A percentile compares a stretch with the other conserved stretches of the same genome.
phyloP scores from a whole-genome alignment of 2,888 invertebrate species.

The Cephus sareptanus region DNA sequence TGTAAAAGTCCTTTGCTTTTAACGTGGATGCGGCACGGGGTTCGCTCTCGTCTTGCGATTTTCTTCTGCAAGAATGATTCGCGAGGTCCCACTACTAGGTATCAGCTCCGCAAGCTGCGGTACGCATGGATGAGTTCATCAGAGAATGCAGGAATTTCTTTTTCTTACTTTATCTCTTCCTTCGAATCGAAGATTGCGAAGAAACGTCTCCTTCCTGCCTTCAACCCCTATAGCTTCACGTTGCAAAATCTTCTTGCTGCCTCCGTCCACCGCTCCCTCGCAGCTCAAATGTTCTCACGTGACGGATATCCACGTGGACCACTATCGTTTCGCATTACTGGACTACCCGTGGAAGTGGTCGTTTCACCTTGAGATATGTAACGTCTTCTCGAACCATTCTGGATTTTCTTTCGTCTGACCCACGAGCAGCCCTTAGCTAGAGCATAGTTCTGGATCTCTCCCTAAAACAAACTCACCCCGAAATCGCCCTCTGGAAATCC shows the following conservation, averaged over 20 bases:
- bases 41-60: background rate
- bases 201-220: background rate
- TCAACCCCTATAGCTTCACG: background rate
- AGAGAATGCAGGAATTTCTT: background rate
- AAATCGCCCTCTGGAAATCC: conserved; percentile 26
- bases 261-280: background rate
- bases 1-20: conserved; percentile 43
- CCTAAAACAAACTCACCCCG: background rate
- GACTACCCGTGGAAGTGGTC: background rate
- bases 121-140: background rate
- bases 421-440: background rate
- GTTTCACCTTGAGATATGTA: background rate
- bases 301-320: background rate
- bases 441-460: background rate
- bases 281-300: background rate
- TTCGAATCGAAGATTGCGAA: background rate
- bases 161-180: background rate
- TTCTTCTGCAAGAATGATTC: background rate
- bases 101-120: background rate
- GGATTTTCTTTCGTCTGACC: background rate
- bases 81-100: background rate
- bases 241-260: background rate
- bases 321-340: background rate
- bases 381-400: background rate
- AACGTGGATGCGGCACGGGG: conserved; percentile 9